Evolutionary conservation across 2,888 invertebrate species (phyloP).

Genomic region (Chironomus riparius): DNA sequence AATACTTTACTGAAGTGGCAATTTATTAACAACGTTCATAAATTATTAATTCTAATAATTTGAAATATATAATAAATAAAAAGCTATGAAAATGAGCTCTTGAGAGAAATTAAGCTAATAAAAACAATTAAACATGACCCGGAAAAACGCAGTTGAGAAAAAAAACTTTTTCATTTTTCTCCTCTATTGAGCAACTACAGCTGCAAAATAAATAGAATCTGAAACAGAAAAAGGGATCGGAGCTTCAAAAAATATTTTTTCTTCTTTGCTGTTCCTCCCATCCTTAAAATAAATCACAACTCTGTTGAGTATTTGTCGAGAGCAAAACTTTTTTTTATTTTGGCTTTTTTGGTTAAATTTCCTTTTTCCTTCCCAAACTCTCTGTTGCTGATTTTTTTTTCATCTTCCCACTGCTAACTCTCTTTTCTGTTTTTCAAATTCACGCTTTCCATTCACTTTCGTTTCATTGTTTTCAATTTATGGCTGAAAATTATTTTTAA

Average conservation of each 20-base stretch:
- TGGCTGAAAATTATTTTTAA: conserved; percentile 26
- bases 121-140: conserved; percentile 20
- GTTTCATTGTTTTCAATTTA: conserved; percentile 9
- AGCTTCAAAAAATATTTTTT: conserved; percentile 1
- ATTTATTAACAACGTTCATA: too few species aligned
- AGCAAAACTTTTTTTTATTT: background rate
- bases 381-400: background rate
- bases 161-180: background rate
- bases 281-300: conserved; percentile 25
- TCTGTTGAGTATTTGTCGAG: conserved; percentile 11
- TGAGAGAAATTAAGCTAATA: background rate
- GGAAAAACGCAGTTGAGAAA: conserved; percentile 5
- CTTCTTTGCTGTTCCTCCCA: too few species aligned
- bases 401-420: background rate
- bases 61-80: background rate
- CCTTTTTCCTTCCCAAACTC: background rate
- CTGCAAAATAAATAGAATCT: background rate
- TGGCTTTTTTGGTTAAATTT: background rate
- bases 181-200: background rate
- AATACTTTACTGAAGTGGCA: too few species aligned
- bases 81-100: background rate
- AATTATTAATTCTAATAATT: too few species aligned
- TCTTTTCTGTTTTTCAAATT: background rate
- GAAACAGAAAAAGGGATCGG: background rate
- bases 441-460: background rate